Evolutionary conservation across 2,888 invertebrate species (phyloP), one percentile per base, ranked within the genome.

Genomic region (Maniola hyperantus): DNA sequence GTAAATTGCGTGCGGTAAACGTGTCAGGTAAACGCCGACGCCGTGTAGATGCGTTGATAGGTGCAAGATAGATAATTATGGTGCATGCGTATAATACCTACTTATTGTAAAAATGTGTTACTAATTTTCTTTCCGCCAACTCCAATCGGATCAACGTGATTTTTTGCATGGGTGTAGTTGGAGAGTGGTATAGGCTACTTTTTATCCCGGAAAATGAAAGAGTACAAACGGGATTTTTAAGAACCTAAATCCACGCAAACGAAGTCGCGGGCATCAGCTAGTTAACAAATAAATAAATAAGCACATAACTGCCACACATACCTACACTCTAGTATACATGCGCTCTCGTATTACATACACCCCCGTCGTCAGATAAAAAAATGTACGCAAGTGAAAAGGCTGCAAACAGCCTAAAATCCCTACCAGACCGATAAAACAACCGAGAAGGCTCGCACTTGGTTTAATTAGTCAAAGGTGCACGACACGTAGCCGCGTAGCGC

Each of bases 401-500:
- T 26, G 26, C 50, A 26, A 11, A 20, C 26, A 51, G 50, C 26
- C 50, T 50, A 26, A 51, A 11, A 1, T 26, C 50, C 50, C 50
- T 11, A 6, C 50, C 26, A 51, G 20, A 36, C 63, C 54, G 46
- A 64, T 55, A 64, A 51, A 65, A 13, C 59, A 59, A 59, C 26
- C 39, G 57, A 42, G 33, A 11, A 51, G 57, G 65, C 46, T 53
- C n/a, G 51, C 15, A 48, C 48, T 48, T 48, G 48, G 48, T 65
- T 65, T 59, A 65, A 61, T 66, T 68, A 70, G 66, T 57, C 64
- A 64, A 64, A 67, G 67, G 64, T 50, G 51, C 26, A 64, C 46
- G 57, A 46, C 57, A 68, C 89, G 91, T 90, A 90, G 89, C 85
- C 88, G 85, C 88, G 87, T 88, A 88, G 85, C 85, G 79, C 85